These are phyloP conservation scores for Camponotus pennsylvanicus DNA, from an alignment of 1,140 invertebrate species.

Conservation along the genomic window DNA sequence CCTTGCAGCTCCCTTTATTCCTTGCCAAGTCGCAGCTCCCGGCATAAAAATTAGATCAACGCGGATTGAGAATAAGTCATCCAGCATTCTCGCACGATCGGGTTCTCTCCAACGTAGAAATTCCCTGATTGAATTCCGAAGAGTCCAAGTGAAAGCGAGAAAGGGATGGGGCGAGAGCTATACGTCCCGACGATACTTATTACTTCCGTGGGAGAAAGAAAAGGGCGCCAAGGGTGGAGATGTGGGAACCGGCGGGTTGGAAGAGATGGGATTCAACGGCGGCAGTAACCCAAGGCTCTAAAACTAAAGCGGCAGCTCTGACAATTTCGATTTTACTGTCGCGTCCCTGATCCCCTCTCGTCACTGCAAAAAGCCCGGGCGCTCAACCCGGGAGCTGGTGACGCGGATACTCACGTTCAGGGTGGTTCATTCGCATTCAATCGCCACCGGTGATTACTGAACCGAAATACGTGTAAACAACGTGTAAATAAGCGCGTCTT, in stretches of 20 bases:
- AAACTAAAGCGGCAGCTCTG: constrained; percentile 79
- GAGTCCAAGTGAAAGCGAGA: neutral
- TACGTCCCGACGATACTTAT: constrained; percentile 49
- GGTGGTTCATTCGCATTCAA: constrained; percentile 75
- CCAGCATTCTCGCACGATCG: constrained; percentile 48
- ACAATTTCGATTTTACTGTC: constrained; percentile 81
- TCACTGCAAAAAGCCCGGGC: constrained; percentile 70
- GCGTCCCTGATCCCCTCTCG: constrained; percentile 75
- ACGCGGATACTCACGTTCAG: constrained; percentile 70
- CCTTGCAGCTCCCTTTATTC: neutral
- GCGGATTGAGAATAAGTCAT: constrained; percentile 57
- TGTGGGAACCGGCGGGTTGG: constrained; percentile 19
- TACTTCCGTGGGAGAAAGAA: constrained; percentile 48
- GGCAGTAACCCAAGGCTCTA: constrained; percentile 76
- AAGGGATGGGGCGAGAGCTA: neutral
- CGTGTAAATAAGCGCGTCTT: constrained; percentile 21
- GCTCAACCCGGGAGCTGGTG: constrained; percentile 45
- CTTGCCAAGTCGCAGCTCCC: neutral
- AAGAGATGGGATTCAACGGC: constrained; percentile 48
- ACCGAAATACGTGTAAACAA: constrained; percentile 62
- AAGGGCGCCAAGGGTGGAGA: constrained; percentile 53
- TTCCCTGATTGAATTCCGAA: constrained; percentile 67
- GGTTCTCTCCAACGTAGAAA: constrained; percentile 22
- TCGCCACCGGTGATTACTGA: constrained; percentile 52
- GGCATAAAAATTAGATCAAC: constrained; percentile 69